Conservation (phyloP, 2,797 vertebrate species). For the Cetoscarus ocellatus region DNA sequence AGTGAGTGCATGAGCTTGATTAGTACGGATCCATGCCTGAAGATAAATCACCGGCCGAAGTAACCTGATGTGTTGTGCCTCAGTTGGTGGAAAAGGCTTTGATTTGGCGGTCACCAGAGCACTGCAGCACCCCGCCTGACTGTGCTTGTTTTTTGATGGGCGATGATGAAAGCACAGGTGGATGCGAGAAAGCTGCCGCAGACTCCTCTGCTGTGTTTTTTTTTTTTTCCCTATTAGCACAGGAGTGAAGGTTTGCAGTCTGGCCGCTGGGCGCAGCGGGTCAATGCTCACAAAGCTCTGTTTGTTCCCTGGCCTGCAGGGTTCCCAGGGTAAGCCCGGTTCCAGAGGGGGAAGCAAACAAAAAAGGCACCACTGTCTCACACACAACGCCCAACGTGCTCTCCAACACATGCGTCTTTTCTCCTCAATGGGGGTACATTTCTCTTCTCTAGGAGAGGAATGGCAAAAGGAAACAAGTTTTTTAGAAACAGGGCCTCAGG, state of each 20-base stretch:
- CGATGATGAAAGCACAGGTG: conserved; percentile 82
- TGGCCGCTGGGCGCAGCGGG: conserved; percentile 81
- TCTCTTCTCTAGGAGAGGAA: conserved; percentile 72
- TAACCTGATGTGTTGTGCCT: conserved; percentile 39
- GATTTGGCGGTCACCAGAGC: conserved; percentile 56
- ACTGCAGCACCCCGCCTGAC: conserved; percentile 50
- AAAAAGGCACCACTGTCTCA: conserved; percentile 79
- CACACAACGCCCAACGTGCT: conserved; percentile 63
- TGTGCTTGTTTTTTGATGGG: conserved; percentile 77
- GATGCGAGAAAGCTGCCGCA: conserved; percentile 65
- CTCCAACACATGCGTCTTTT: conserved; percentile 76
- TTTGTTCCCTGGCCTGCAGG: conserved; percentile 89
- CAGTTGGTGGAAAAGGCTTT: conserved; percentile 59
- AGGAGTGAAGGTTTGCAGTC: conserved; percentile 76
- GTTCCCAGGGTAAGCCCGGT: conserved; percentile 87
- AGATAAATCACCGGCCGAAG: conserved; percentile 61
- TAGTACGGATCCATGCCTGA: conserved; percentile 56
- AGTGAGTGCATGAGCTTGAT: conserved; percentile 64
- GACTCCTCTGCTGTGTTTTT: conserved; percentile 75
- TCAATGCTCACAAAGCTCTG: conserved; percentile 85
- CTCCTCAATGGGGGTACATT: conserved; percentile 70
- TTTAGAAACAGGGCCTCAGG: conserved; percentile 73
- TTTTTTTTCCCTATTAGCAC: conserved; percentile 75
- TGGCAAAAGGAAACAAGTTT: conserved; percentile 74
- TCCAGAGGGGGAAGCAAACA: conserved; percentile 80